Base-by-base conservation (phyloP, 2,113 vertebrate species). In the Nymphicus hollandicus region DNA sequence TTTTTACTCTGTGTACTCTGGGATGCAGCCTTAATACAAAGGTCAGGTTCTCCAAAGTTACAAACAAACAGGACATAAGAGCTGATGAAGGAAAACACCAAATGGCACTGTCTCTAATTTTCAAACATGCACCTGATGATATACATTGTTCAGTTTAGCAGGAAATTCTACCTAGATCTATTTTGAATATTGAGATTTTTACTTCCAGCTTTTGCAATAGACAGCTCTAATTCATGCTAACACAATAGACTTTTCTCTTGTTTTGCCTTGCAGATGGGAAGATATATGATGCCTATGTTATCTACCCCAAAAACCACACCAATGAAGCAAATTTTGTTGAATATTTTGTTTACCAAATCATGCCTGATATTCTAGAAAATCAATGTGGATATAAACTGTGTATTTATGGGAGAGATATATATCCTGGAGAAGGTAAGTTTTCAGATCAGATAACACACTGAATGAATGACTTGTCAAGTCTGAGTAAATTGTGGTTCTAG, bases 221-320 rank as follows among this genome's bases (percentile, higher is more conserved):
- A 39, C 25, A 69, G 9, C 37, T 87, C 28, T 90, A 66, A 84
- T 65, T 25, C 17, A 71, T 29, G n/a, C 44, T 91, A 37, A 73
- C n/a, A 50, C 27, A 16, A 39, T 22, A 17, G 8, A 11, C 9
- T 65, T 90, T 23, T 33, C 10, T 83, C 46, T 84, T 91, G 17
- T 47, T 96, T 89, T 94, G 20, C 18, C 56, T 96, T 95, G 87
- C 93, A 91, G 99, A 99, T 94, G 99, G 98, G 41, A 99, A 99
- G 93, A 80, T 98, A 78, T 99, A 99, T 11, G 99, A 99, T 55
- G 99, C 99, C 1, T 99, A 99, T 19, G 92, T 99, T 60, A 98
- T 98, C n/a, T 99, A 98, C 81, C 98, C 99, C 1, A 97, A 95
- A 49, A 53, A 6, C 3, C 93, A 91, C 18, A 87, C 63, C 20